Evolutionary conservation across 37 sponge, comb jelly and placozoan species (phyloP), one percentile per base, ranked within the genome.

Genomic region (Halisarca cf. caerulea): DNA sequence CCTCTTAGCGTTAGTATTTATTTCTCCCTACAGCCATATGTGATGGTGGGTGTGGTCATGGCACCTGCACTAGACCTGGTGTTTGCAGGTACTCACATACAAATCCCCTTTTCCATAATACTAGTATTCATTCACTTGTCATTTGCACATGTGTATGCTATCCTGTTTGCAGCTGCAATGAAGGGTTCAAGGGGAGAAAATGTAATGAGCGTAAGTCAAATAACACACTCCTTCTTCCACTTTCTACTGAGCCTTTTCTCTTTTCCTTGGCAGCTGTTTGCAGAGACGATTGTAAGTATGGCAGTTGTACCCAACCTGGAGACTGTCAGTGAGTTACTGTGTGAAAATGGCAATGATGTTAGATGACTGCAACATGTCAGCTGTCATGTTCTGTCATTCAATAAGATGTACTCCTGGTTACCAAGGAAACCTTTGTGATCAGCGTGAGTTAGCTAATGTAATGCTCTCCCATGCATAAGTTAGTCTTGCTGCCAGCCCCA

Each of bases 261-360:
- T 18, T 21, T 38, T 28, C 58, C 58, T 45, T 51, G n/a, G 28
- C 40, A 89, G 89, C 85, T 14, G 28, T 89, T 18, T 89, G 89
- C 25, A 18, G 30, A 14, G 30, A 33, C 15, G 81, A 75, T 0
- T 89, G 89, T 57, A 27, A 14, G 20, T 59, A 37, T 44, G 88
- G 88, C 44, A 1, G 15, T 35, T 88, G 88, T 42, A 77, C 55
- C 58, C 0, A 38, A 1, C 83, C 88, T 32, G 79, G 79, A 24
- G 83, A 88, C 54, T 88, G 88, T 47, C 51, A 14, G 51, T 47
- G 51, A 47, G 51, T 47, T 47, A 47, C 6, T 47, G 11, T 47
- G 51, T 47, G 51, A 47, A 11, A 6, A 47, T n/a, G n/a, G n/a
- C n/a, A n/a, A n/a, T n/a, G n/a, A n/a, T n/a, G n/a, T n/a, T n/a